phyloP scores from a whole-genome alignment of 2,797 vertebrate species.

The Clarias laeviceps region DNA sequence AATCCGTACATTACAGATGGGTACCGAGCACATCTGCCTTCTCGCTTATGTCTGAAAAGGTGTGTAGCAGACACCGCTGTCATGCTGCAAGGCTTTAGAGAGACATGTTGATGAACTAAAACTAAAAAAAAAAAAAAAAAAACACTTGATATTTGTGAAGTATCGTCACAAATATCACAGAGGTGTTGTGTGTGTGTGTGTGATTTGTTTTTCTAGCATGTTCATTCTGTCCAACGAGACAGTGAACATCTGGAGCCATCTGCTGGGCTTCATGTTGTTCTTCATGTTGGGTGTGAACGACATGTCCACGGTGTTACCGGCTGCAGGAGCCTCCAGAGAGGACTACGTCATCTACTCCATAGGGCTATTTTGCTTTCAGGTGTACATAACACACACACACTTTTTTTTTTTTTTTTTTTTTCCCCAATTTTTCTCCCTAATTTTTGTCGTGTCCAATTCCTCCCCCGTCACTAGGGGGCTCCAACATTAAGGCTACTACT shows the following conservation, averaged over 20 bases:
- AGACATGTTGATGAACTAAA: background rate
- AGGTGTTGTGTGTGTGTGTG: background rate
- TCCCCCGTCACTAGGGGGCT: no score
- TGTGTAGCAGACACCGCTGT: constrained; percentile 54
- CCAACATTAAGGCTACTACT: no score
- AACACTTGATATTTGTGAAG: no score
- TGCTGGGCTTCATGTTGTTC: constrained; percentile 94
- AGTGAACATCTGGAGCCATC: constrained; percentile 98
- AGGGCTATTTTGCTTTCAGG: constrained; percentile 98
- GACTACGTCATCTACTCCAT: constrained; percentile 95
- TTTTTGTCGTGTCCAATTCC: no score
- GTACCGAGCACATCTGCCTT: constrained; percentile 94
- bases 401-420: no score
- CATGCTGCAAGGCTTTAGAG: no score
- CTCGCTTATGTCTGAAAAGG: constrained; percentile 93
- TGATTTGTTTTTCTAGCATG: constrained; percentile 75
- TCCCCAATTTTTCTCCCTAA: no score
- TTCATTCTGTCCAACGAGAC: constrained; percentile 97
- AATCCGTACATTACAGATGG: constrained; percentile 98
- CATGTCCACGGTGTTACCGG: constrained; percentile 85
- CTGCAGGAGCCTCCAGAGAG: constrained; percentile 86
- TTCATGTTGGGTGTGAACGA: constrained; percentile 90
- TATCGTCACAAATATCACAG: background rate
- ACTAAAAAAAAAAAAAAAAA: background rate
- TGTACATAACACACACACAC: constrained; percentile 50